phyloP scores from a whole-genome alignment of 2,797 vertebrate species.

The Pseudomugil gertrudae region DNA sequence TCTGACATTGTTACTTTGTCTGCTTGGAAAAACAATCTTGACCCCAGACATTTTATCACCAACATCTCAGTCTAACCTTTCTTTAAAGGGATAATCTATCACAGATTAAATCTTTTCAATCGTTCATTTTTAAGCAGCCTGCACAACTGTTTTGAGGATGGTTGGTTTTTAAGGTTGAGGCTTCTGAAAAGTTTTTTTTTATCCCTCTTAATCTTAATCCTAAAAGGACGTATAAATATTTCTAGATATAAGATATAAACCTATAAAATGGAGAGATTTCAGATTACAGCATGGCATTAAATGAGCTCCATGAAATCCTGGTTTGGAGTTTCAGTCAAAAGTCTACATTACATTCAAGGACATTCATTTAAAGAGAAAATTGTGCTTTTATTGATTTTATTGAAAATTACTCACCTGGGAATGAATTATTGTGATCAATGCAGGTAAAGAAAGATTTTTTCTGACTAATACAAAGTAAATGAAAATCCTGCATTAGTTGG shows the following conservation, averaged over 20 bases:
- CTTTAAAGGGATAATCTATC: slow-evolving; percentile 65
- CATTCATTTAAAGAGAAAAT: background rate
- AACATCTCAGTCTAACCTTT: slow-evolving; percentile 68
- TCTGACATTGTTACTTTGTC: slow-evolving; percentile 16
- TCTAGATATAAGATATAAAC: slow-evolving; percentile 30
- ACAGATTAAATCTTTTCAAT: slow-evolving; percentile 69
- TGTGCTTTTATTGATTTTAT: background rate
- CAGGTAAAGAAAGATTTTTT: too few relatives aligned
- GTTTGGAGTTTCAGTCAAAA: background rate
- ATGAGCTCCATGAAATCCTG: slow-evolving; percentile 5
- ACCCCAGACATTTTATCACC: slow-evolving; percentile 47
- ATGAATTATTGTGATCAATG: too few relatives aligned
- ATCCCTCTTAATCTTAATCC: slow-evolving; percentile 16
- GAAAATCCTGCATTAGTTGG: too few relatives aligned
- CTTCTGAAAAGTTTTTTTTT: slow-evolving; percentile 50
- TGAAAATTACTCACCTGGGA: background rate
- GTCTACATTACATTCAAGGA: background rate
- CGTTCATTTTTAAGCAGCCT: slow-evolving; percentile 51
- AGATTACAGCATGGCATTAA: slow-evolving; percentile 36
- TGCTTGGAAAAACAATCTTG: slow-evolving; percentile 24
- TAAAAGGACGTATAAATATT: slow-evolving; percentile 56
- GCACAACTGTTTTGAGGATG: slow-evolving; percentile 48
- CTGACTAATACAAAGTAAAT: too few relatives aligned
- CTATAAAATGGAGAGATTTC: slow-evolving; percentile 35
- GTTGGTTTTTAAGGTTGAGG: slow-evolving; percentile 65